A percentile compares a stretch with the other conserved stretches of the same genome.
Conservation (phyloP, 1,140 invertebrate genomes). For the Scylla paramamosain region DNA sequence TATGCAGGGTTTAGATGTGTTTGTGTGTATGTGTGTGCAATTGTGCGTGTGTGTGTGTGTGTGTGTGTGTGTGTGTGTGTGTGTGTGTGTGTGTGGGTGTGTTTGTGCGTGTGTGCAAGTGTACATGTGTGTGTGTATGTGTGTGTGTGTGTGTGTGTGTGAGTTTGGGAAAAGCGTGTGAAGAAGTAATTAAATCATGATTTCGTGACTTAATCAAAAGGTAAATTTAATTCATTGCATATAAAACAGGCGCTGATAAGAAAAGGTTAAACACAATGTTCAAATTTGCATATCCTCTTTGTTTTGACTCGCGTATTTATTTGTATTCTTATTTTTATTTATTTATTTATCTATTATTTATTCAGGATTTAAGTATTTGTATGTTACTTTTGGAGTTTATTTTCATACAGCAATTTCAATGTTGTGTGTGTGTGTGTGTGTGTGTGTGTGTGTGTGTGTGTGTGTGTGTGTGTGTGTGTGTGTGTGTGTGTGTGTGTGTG, state of each 20-base stretch:
- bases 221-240: not conserved
- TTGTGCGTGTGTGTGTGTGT: not conserved
- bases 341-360: too few species aligned
- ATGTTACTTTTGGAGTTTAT: too few species aligned
- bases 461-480: too few species aligned
- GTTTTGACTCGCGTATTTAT: too few species aligned
- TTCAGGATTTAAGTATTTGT: too few species aligned
- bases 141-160: not conserved
- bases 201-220: not conserved
- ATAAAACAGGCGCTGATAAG: not conserved
- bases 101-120: not conserved
- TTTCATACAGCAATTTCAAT: too few species aligned
- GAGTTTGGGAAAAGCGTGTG: not conserved
- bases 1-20: not conserved
- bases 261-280: too few species aligned
- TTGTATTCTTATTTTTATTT: too few species aligned
- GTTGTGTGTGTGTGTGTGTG: too few species aligned
- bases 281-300: too few species aligned
- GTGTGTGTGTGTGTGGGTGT: constrained; percentile 7
- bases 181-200: constrained; percentile 2
- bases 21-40: not conserved
- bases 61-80: not conserved
- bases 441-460: too few species aligned
- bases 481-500: too few species aligned
- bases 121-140: not conserved